phyloP scores from a whole-genome alignment of 2,888 invertebrate genomes.

The Spatulosminthurus flaviceps region DNA sequence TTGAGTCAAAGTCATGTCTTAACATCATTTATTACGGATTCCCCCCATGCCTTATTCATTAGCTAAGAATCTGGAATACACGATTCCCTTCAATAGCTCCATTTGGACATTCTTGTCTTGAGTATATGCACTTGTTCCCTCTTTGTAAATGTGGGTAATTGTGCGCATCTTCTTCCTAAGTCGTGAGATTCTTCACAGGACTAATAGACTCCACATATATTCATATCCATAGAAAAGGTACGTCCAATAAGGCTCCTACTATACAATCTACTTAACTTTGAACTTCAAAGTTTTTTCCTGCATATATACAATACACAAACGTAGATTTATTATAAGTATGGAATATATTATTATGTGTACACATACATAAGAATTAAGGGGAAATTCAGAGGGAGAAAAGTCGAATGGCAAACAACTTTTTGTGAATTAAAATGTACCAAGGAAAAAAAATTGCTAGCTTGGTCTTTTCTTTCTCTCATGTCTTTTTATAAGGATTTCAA shows the following conservation, averaged over 20 bases:
- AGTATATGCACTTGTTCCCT: conserved; percentile 10
- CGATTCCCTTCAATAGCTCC: conserved; percentile 14
- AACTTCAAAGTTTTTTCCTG: not conserved
- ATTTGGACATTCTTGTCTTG: conserved; percentile 9
- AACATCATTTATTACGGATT: conserved; percentile 8
- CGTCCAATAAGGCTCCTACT: no score
- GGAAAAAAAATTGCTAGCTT: not conserved
- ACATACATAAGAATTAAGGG: no score
- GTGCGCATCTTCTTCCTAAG: not conserved
- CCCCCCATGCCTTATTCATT: conserved; percentile 16
- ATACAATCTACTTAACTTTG: not conserved
- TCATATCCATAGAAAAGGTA: not conserved
- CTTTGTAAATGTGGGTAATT: conserved; percentile 9
- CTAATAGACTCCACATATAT: not conserved
- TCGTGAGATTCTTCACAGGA: conserved; percentile 2
- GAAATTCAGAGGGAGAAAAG: no score
- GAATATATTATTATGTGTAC: no score
- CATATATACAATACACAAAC: no score
- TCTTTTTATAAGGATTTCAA: not conserved
- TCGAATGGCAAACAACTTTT: not conserved
- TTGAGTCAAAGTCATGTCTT: not conserved
- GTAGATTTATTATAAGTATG: no score
- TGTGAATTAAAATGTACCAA: not conserved
- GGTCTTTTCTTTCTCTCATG: not conserved
- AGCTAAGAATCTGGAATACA: conserved; percentile 18